Evolutionary conservation across 30 jellyfish, hydroid and myxozoan genomes (phyloP).

Genomic region (Chrysaora quinquecirrha): DNA sequence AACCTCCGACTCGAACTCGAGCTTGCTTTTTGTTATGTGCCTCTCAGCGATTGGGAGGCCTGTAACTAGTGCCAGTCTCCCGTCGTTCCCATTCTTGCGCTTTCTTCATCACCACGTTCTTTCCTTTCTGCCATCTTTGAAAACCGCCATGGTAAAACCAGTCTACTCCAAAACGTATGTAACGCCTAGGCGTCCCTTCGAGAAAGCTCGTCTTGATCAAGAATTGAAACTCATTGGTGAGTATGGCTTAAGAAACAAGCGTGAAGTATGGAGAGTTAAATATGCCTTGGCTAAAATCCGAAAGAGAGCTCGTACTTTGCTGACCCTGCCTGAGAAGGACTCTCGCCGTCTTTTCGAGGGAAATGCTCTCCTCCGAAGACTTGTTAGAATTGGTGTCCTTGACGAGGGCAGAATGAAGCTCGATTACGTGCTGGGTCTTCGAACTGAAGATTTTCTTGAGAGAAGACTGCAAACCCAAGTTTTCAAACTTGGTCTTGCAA

Average conservation of each 20-base stretch:
- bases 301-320: slow-evolving; percentile 97
- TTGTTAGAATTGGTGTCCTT: slow-evolving; percentile 95
- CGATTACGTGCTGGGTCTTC: slow-evolving; percentile 95
- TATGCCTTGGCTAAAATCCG: slow-evolving; percentile 97
- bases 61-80: slow-evolving; percentile 2
- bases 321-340: slow-evolving; percentile 97
- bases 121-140: slow-evolving; percentile 41
- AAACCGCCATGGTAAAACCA: slow-evolving; percentile 88
- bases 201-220: slow-evolving; percentile 98
- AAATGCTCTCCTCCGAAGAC: slow-evolving; percentile 95
- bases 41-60: too few relatives aligned
- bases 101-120: slow-evolving; percentile 68
- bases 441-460: slow-evolving; percentile 96
- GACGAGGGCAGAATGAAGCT: slow-evolving; percentile 95
- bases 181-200: slow-evolving; percentile 99
- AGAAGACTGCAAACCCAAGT: slow-evolving; percentile 99
- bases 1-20: too few relatives aligned
- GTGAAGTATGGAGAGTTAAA: slow-evolving; percentile 99
- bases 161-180: slow-evolving; percentile 96
- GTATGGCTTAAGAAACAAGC: slow-evolving; percentile 95
- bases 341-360: slow-evolving; percentile 98
- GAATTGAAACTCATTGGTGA: slow-evolving; percentile 97
- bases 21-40: too few relatives aligned
- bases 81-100: slow-evolving; percentile 5
- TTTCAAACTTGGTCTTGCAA: slow-evolving; percentile 96